Conservation (phyloP, 2,113 vertebrate species). For the Crypturellus undulatus region DNA sequence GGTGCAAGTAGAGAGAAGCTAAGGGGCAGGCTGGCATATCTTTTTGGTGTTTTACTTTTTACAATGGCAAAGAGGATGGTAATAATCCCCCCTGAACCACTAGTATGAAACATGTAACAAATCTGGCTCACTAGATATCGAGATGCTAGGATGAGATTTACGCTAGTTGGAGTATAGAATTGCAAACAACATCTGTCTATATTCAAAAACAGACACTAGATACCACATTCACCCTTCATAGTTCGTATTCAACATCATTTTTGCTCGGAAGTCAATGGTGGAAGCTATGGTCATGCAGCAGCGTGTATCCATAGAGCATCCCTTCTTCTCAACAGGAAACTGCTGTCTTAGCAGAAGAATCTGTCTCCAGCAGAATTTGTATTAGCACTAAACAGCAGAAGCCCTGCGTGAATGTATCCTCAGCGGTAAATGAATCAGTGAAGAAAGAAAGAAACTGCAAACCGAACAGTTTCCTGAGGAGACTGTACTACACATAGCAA, state of each 20-base stretch:
- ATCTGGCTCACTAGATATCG: not conserved
- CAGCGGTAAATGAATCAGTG: slow-evolving; percentile 2
- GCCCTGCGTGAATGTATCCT: not conserved
- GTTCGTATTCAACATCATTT: not conserved
- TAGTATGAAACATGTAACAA: not conserved
- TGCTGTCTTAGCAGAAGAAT: not conserved
- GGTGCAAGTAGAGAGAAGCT: not conserved
- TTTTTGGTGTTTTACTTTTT: not conserved
- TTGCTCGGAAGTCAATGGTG: not conserved
- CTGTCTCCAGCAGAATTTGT: not conserved
- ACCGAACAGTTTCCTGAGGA: slow-evolving; percentile 28
- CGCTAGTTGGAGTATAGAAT: not conserved
- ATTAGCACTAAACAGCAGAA: slow-evolving; percentile 14
- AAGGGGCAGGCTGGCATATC: not conserved
- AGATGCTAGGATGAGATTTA: not conserved
- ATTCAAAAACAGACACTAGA: not conserved
- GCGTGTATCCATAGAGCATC: not conserved
- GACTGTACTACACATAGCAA: not conserved
- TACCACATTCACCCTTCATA: not conserved
- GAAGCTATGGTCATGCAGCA: not conserved
- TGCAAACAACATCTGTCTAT: not conserved
- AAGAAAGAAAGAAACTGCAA: slow-evolving; percentile 27
- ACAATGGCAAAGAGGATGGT: not conserved
- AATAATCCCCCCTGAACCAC: not conserved
- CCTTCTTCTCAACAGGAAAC: not conserved